Base-by-base conservation (phyloP, 2,797 vertebrate species). In the Malurus leucopterus region DNA sequence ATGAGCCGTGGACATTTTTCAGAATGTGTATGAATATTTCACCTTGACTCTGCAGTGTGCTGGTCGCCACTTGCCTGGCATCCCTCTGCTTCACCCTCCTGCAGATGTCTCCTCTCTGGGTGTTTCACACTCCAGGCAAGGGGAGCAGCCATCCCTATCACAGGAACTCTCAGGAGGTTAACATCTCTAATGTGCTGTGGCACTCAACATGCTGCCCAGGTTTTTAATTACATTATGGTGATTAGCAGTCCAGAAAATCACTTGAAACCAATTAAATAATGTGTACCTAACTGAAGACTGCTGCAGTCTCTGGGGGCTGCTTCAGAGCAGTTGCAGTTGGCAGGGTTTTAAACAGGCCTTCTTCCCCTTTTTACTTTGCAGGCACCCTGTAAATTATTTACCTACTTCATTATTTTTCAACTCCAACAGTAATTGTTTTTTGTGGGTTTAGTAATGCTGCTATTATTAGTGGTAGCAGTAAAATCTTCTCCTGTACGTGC, bases 201-300 rank as follows among this genome's bases (percentile, higher is more conserved):
- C 17, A 34, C 21, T 76, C 53, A 44, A 44, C 41, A 30, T 67
- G 55, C 68, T 82, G 63, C 71, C 26, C 29, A 23, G 70, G 51
- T 62, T 91, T 81, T 74, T 86, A 81, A 78, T 86, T 86, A 57
- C 40, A 40, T 88, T 18, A 7, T 34, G 26, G 44, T 65, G 73
- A 78, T 78, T 58, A 92, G 57, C 49, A 68, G 83, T 55, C 51
- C 80, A 94, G 86, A 88, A 94, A 92, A 92, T 91, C 70, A 79
- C 77, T 50, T 51, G 50, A 77, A 87, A 64, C 43, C 59, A 62
- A 68, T 92, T 86, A 77, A 74, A 58, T 82, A 41, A 47, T 10
- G 21, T n/a, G 47, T 32, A 81, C 40, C 67, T 81, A 62, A 51
- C 51, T 83, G 80, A 71, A 71, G 70, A 41, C 23, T 83, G 74